Conservation (phyloP, 2,888 invertebrate genomes). For the Labia minor region DNA sequence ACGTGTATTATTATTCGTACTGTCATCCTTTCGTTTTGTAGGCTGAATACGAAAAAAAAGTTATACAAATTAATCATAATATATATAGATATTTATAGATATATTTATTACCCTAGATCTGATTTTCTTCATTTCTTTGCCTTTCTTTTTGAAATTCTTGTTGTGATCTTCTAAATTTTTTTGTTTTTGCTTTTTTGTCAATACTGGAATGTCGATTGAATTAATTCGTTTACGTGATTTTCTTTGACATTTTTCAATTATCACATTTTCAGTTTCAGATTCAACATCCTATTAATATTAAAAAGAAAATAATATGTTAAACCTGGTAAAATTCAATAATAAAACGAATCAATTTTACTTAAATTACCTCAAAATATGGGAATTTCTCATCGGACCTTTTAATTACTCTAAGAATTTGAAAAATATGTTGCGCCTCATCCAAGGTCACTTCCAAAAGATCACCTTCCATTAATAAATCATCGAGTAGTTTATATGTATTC, state of each 20-base stretch:
- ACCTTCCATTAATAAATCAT: constrained; percentile 82
- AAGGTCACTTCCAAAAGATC: constrained; percentile 77
- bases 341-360: constrained; percentile 26
- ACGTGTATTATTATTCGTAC: background rate
- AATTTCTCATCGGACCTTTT: constrained; percentile 39
- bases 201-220: background rate
- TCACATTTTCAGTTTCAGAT: background rate
- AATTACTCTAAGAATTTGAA: constrained; percentile 58
- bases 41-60: background rate
- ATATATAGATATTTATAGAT: no score
- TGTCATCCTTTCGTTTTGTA: no score
- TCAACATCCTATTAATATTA: background rate
- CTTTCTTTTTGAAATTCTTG: constrained; percentile 14
- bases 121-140: background rate
- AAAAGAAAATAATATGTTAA: no score
- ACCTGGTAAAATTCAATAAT: background rate
- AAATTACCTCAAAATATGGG: constrained; percentile 38
- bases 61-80: no score
- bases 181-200: constrained; percentile 24
- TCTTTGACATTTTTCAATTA: background rate
- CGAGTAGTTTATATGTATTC: constrained; percentile 41
- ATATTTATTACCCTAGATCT: no score
- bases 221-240: background rate
- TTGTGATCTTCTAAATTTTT: constrained; percentile 17
- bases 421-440: constrained; percentile 73